Evolutionary conservation across 2,113 vertebrate genomes (phyloP).

Genomic region (Gopherus evgoodei): DNA sequence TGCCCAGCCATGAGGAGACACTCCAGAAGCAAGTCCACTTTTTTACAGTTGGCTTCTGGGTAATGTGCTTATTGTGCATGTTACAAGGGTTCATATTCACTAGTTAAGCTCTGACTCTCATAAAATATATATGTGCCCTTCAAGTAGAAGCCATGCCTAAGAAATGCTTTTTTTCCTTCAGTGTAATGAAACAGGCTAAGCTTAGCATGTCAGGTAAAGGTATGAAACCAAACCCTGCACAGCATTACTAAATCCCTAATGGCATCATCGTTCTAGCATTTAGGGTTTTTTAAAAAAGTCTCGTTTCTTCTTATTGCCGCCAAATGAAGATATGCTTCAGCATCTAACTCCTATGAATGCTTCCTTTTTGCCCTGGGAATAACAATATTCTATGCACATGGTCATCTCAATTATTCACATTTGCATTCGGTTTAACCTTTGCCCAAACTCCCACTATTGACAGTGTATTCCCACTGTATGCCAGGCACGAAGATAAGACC

Average conservation of each 20-base stretch:
- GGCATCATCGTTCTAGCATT: slow-evolving; percentile 18
- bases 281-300: slow-evolving; percentile 20
- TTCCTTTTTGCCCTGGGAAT: neutral
- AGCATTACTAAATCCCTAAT: neutral
- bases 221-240: slow-evolving; percentile 9
- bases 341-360: slow-evolving; percentile 18
- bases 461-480: slow-evolving; percentile 27
- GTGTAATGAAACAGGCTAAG: slow-evolving; percentile 23
- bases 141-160: neutral
- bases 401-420: slow-evolving; percentile 40
- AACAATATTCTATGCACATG: slow-evolving; percentile 7
- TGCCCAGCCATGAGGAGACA: neutral
- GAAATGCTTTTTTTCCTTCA: neutral
- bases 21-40: neutral
- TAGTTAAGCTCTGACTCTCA: neutral
- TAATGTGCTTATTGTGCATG: neutral
- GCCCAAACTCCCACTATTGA: slow-evolving; percentile 44
- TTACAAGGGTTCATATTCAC: neutral
- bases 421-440: slow-evolving; percentile 41
- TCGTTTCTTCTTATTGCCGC: slow-evolving; percentile 29
- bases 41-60: neutral
- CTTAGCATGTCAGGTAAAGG: slow-evolving; percentile 43
- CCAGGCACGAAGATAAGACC: slow-evolving; percentile 41
- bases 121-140: neutral
- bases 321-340: slow-evolving; percentile 50